Base-by-base conservation (phyloP, 2,113 vertebrate species). In the Vidua chalybeata region DNA sequence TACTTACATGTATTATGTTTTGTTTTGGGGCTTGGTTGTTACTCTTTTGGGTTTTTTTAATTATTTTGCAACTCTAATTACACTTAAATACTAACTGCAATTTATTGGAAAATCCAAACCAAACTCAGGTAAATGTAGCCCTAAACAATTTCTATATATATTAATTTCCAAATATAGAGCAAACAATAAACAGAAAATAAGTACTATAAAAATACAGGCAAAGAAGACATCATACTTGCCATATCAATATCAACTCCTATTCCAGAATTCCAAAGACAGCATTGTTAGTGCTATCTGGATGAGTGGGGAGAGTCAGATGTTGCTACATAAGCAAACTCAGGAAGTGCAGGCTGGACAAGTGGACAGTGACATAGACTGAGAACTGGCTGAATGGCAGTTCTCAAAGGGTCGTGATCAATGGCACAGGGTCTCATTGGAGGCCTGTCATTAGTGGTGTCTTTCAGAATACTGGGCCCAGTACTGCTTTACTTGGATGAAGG, bases 11-110 rank as follows among this genome's bases (percentile, higher is more conserved):
- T 5, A 22, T 48, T 62, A 45, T 18, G 6, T 54, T 69, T 61
- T 58, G 11, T 6, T 68, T 27, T 16, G 10, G 10, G 39, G 6
- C 9, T 62, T 58, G 7, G 27, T 39, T 62, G 10, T 43, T 62
- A 6, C 4, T 27, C 11, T 7, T 37, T 23, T 48, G 5, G 0
- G 28, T 6, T 30, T 48, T 18, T 43, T 3, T 1, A 37, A 24
- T 67, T 67, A 49, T 43, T 63, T 64, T 15, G 9, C 24, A 66
- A 64, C 13, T 78, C 10, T 12, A 74, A 61, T 45, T 71, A 80
- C 13, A 41, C 46, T 68, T 73, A 68, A 80, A 84, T 62, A 63
- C 8, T 33, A 77, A 58, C 46, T 46, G 15, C 2, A 66, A 9
- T 58, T 79, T 71, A 39, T 10, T 49, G 10, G 43, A 83, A 89